Base-by-base conservation (phyloP, 2,888 invertebrate genomes). In the Nasonovia ribisnigri region DNA sequence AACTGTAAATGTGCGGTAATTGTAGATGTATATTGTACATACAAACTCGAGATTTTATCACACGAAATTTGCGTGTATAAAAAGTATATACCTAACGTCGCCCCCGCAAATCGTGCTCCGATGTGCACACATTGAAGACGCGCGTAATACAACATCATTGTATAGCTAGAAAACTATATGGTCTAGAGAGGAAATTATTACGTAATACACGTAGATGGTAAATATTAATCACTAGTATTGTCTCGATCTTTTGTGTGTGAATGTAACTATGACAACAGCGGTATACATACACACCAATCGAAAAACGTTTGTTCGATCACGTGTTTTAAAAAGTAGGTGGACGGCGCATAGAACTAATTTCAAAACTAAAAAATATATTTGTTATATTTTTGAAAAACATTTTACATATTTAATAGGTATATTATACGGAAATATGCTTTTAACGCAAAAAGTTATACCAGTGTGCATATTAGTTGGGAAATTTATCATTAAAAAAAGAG, bases 291-390 rank as follows among this genome's bases (percentile, higher is more conserved):
- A 54, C 54, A 84, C 84, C 24, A n/a, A 77, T 46, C 84, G 2
- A 77, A 91, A n/a, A 42, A 54, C 8, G 92, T 92, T 92, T 87
- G 48, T 92, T 92, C 92, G 87, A 92, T 92, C 60, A 87, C 6
- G 8, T 48, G 43, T 57, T 86, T 57, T n/a, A 91, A 84, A 91
- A 86, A 87, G 36, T 0, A 57, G 24, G 42, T 11, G 42, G 43
- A 20, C 36, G 48, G 20, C 24, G 36, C 29, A 42, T 36, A 16
- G 26, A 4, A 91, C 11, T 57, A 88, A 54, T 84, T 91, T 10
- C 3, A 84, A 84, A 84, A 54, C 8, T 54, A 84, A 54, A 29
- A 89, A 48, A 51, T 48, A 89, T 46, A 48, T 46, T 86, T 26
- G 29, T 5, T 6, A 29, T 29, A 29, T 86, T 86, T 86, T 11